Percentiles rank a stretch among this genome's conserved stretches.
Evolutionary conservation across 2,888 invertebrate species (phyloP).

Genomic region (Pomacea canaliculata): DNA sequence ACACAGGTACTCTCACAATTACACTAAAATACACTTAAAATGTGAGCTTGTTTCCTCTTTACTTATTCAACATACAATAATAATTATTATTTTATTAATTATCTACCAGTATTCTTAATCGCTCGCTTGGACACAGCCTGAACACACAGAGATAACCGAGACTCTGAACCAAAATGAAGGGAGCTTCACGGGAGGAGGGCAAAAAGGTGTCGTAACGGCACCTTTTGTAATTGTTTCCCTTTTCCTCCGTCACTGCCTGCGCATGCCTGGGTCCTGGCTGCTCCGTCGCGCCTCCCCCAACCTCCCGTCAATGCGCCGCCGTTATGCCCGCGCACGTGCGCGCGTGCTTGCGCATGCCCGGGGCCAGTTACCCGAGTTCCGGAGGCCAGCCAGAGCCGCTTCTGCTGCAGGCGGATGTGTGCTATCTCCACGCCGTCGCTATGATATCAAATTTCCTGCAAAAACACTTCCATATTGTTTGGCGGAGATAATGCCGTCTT

Average conservation of each 20-base stretch:
- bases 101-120: no score
- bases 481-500: conserved; percentile 28
- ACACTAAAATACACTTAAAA: no score
- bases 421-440: conserved; percentile 29
- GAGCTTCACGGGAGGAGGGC: no score
- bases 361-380: conserved; percentile 30
- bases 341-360: conserved; percentile 36
- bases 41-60: no score
- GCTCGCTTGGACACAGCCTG: no score
- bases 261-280: conserved; percentile 2
- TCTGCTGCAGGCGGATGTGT: conserved; percentile 31
- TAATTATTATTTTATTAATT: no score
- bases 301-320: conserved; percentile 10
- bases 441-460: conserved; percentile 37
- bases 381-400: conserved; percentile 21
- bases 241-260: conserved; percentile 10
- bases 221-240: conserved; percentile 24
- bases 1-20: no score
- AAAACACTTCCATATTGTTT: conserved; percentile 36
- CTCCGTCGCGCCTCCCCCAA: conserved; percentile 5
- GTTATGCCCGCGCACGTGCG: conserved; percentile 37
- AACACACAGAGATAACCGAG: no score
- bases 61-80: no score
- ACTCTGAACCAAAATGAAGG: no score
- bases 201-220: conserved; percentile 11